A percentile compares a stretch with the other conserved stretches of the same genome.
Conservation (phyloP, 2,797 vertebrate genomes). For the Sebastes melanostomus region DNA sequence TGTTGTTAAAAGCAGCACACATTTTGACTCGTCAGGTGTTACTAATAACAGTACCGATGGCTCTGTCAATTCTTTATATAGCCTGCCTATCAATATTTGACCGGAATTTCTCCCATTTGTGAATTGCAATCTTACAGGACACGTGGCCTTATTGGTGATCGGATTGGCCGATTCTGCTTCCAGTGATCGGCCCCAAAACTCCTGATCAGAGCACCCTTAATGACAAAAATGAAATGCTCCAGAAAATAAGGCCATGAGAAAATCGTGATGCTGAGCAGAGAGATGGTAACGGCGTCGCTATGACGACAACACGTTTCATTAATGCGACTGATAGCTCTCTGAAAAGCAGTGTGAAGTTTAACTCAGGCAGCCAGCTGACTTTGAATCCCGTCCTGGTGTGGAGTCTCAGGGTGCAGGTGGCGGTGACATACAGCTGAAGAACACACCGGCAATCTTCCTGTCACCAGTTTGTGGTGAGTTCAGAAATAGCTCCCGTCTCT, state of each 20-base stretch:
- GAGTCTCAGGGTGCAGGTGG: conserved; percentile 18
- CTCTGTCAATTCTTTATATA: neutral
- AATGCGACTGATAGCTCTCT: conserved; percentile 25
- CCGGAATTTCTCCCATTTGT: no score
- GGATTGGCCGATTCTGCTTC: no score
- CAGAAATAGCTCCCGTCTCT: conserved; percentile 33
- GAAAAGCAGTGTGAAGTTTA: conserved; percentile 5
- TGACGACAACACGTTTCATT: conserved; percentile 23
- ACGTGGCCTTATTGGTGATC: no score
- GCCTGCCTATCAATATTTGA: no score
- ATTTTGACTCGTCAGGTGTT: neutral
- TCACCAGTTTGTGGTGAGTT: conserved; percentile 25
- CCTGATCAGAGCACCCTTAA: no score
- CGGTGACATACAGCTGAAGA: conserved; percentile 4
- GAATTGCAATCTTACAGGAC: no score
- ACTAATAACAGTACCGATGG: neutral
- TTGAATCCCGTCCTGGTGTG: neutral
- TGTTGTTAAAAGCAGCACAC: neutral
- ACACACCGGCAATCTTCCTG: conserved; percentile 28
- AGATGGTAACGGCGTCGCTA: neutral
- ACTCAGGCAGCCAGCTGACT: conserved; percentile 4
- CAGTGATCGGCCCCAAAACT: no score
- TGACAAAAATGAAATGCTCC: neutral
- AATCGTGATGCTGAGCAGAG: neutral
- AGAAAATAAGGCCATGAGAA: neutral